Evolutionary conservation across 2,888 invertebrate genomes (phyloP).

Genomic region (Oscheius sp.): DNA sequence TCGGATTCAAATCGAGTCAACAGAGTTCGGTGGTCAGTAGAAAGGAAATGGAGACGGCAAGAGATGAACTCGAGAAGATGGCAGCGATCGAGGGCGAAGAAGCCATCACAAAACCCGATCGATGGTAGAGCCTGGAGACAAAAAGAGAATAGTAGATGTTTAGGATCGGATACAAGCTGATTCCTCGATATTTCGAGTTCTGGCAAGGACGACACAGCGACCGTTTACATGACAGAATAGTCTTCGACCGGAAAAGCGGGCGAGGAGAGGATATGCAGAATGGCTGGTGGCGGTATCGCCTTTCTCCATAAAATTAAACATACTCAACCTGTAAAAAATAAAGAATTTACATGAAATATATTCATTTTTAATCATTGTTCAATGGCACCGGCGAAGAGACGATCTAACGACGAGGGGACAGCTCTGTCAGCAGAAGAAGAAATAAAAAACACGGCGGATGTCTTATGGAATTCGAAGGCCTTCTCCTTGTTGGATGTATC

Average conservation of each 20-base stretch:
- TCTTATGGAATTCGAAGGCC: background rate
- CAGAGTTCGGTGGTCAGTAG: constrained; percentile 81
- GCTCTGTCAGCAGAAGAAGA: too few species aligned
- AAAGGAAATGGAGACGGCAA: constrained; percentile 77
- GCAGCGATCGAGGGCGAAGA: constrained; percentile 56
- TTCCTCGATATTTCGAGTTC: constrained; percentile 88
- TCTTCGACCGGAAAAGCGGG: constrained; percentile 77
- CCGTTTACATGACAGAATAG: constrained; percentile 93
- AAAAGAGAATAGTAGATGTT: background rate
- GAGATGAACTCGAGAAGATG: constrained; percentile 54
- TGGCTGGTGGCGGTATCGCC: constrained; percentile 50
- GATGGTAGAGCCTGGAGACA: constrained; percentile 55
- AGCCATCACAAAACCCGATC: constrained; percentile 63
- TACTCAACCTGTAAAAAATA: too few species aligned
- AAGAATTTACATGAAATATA: too few species aligned
- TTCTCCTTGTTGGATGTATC: background rate
- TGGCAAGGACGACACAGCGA: constrained; percentile 95
- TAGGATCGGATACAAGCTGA: constrained; percentile 92
- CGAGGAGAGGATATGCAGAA: constrained; percentile 39
- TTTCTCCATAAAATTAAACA: constrained; percentile 47
- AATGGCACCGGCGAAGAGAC: too few species aligned
- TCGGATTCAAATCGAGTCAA: constrained; percentile 83
- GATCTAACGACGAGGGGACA: too few species aligned
- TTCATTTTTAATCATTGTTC: too few species aligned
- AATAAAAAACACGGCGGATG: too few species aligned